Percentiles rank a stretch among this genome's conserved stretches.
Conservation (phyloP, 2,113 vertebrate species). For the Hypocryptadius cinnamomeus region DNA sequence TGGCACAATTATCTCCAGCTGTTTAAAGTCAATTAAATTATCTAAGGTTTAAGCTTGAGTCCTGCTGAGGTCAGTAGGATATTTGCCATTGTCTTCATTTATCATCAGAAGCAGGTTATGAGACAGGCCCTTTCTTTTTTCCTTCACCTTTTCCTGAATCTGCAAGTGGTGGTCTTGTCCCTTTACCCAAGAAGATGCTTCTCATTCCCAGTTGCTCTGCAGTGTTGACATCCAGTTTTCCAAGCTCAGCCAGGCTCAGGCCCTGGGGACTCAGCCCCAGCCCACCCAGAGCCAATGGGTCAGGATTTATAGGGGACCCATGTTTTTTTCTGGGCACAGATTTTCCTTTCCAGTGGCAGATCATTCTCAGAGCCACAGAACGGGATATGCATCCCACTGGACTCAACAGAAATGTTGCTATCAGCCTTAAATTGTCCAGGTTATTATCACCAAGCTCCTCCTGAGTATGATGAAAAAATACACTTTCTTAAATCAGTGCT, state of each 20-base stretch:
- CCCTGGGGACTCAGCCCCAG: neutral
- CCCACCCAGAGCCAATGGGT: neutral
- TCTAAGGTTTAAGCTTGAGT: neutral
- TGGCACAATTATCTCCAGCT: neutral
- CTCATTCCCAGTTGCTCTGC: neutral
- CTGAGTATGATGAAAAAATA: neutral
- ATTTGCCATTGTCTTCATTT: neutral
- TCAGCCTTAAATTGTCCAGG: neutral
- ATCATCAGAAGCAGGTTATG: neutral
- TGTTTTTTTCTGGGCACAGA: neutral
- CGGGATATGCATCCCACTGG: neutral
- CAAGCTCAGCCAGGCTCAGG: accelerated
- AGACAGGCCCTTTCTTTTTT: neutral
- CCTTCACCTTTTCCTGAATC: neutral
- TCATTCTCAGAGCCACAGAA: neutral
- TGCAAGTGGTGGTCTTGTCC: neutral
- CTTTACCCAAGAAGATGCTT: neutral
- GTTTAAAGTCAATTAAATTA: neutral
- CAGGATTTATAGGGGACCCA: neutral
- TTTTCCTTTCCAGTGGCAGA: neutral
- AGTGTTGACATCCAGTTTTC: neutral
- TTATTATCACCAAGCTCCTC: neutral
- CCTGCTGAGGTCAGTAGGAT: neutral
- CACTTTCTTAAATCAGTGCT: neutral
- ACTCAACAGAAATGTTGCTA: neutral